These are phyloP conservation scores for Solenodon paradoxus DNA, from an alignment of 2,113 vertebrate species.

Conservation along the genomic window DNA sequence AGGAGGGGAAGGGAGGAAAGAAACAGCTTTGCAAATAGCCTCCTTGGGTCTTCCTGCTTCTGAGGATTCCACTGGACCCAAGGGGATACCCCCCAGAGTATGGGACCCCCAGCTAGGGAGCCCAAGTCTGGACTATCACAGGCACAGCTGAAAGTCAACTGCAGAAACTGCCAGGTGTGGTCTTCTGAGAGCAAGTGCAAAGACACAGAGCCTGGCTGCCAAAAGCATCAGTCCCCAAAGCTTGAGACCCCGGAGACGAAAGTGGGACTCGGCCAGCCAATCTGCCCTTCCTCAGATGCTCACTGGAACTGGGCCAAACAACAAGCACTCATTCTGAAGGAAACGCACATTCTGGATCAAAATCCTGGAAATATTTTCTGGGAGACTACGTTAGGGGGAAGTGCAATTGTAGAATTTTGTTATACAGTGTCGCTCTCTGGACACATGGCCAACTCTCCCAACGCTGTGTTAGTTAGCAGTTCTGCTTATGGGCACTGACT, in stretches of 20 bases:
- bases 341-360: neutral
- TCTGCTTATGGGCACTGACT: neutral
- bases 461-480: neutral
- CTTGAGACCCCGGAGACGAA: neutral
- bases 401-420: neutral
- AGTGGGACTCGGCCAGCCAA: neutral
- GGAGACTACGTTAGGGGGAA: neutral
- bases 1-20: neutral
- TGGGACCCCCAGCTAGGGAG: neutral
- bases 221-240: neutral
- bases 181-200: fast-evolving
- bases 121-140: neutral
- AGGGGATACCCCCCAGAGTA: neutral
- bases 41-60: neutral
- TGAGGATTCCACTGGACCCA: neutral
- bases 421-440: neutral
- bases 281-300: neutral
- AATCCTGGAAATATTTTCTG: neutral
- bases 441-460: neutral
- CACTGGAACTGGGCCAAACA: neutral
- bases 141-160: neutral
- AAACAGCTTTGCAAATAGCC: neutral
- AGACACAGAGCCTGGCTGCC: neutral
- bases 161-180: neutral
- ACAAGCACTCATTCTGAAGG: neutral